Evolutionary conservation across 2,113 vertebrate species (phyloP).

Genomic region (Sebastes schlegelii): DNA sequence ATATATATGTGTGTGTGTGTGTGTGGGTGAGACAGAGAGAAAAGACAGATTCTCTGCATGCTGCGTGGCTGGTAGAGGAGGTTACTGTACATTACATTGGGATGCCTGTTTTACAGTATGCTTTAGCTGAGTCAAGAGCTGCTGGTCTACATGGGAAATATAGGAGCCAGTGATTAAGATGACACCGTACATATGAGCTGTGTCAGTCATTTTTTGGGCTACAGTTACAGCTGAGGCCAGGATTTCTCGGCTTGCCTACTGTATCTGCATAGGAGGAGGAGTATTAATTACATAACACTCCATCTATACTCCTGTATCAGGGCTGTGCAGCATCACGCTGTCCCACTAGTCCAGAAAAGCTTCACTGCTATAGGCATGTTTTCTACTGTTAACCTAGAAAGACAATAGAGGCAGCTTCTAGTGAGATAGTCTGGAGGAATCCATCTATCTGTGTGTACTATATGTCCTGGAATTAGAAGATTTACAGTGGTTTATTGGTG

Average conservation of each 20-base stretch:
- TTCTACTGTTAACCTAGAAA: conserved; percentile 37
- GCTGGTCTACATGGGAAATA: conserved; percentile 10
- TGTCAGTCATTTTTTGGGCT: conserved; percentile 36
- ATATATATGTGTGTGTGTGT: conserved; percentile 20
- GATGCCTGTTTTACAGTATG: conserved; percentile 44
- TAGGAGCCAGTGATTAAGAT: conserved; percentile 43
- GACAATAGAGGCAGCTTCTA: background rate
- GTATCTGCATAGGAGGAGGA: conserved; percentile 81
- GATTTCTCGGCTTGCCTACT: conserved; percentile 62
- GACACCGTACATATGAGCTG: conserved; percentile 15
- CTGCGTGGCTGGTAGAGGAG: conserved; percentile 56
- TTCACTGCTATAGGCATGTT: conserved; percentile 12
- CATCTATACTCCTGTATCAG: conserved; percentile 58
- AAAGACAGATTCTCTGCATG: conserved; percentile 62
- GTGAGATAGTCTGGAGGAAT: conserved; percentile 1
- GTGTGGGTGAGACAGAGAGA: conserved; percentile 39
- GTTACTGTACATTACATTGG: conserved; percentile 44
- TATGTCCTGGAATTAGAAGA: background rate
- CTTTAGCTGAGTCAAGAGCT: conserved; percentile 65
- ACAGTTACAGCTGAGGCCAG: conserved; percentile 65
- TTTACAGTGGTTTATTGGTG: background rate
- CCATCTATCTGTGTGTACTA: background rate
- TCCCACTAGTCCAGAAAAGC: conserved; percentile 56
- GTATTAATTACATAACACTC: conserved; percentile 78
- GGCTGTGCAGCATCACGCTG: conserved; percentile 60